Conservation (phyloP, 1,140 invertebrate species). For the Formica selysi region DNA sequence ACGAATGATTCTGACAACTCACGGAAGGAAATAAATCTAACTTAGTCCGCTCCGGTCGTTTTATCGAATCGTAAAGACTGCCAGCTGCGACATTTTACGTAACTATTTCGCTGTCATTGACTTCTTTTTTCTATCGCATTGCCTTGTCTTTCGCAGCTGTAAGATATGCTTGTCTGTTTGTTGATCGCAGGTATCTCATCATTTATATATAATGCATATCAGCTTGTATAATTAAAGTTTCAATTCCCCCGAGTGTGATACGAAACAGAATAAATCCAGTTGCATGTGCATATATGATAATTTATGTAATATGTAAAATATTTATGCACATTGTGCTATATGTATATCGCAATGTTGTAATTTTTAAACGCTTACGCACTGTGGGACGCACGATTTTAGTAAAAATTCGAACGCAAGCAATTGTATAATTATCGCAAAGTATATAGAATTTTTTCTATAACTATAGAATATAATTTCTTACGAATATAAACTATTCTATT, state of each 20-base stretch:
- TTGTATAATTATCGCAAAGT: background rate
- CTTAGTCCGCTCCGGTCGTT: constrained; percentile 35
- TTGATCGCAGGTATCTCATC: constrained; percentile 21
- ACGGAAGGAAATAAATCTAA: constrained; percentile 57
- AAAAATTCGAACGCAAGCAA: background rate
- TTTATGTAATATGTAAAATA: constrained; percentile 43
- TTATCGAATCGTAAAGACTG: constrained; percentile 53
- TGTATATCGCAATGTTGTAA: constrained; percentile 17
- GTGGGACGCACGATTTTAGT: background rate
- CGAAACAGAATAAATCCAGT: constrained; percentile 35
- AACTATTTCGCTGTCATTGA: constrained; percentile 59
- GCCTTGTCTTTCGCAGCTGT: constrained; percentile 61
- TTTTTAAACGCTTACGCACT: background rate
- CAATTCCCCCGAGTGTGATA: constrained; percentile 1
- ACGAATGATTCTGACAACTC: constrained; percentile 57
- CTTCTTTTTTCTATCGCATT: constrained; percentile 47
- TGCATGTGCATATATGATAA: constrained; percentile 31
- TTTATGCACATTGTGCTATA: background rate
- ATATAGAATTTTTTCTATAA: background rate
- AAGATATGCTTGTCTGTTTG: constrained; percentile 40
- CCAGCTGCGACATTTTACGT: constrained; percentile 65
- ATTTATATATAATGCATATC: constrained; percentile 29
- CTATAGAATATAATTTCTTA: background rate
- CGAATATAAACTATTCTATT: background rate
- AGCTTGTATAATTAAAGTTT: constrained; percentile 36